Conservation (phyloP, 2,797 vertebrate species). For the Thunnus albacares region DNA sequence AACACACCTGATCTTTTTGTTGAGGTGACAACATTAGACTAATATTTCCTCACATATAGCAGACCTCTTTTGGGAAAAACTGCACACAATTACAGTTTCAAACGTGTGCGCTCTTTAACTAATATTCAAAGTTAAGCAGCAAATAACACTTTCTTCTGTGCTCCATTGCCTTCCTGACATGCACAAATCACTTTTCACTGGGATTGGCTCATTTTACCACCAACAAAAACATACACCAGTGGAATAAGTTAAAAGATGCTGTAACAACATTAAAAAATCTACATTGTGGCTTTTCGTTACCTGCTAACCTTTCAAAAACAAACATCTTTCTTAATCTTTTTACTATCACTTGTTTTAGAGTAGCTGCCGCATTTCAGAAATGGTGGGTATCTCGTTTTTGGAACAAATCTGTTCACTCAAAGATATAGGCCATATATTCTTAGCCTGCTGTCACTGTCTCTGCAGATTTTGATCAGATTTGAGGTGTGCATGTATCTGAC, state of each 20-base stretch:
- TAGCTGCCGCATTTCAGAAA: conserved; percentile 15
- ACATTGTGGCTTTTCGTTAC: background rate
- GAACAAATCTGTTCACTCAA: conserved; percentile 50
- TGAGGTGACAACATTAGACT: background rate
- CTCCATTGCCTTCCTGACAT: background rate
- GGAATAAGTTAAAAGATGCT: too few species aligned
- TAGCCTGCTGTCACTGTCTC: conserved; percentile 51
- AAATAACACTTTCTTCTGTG: background rate
- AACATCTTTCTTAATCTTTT: background rate
- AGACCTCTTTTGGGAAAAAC: background rate
- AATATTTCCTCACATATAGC: background rate
- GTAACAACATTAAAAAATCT: background rate
- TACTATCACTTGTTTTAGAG: background rate
- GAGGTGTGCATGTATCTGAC: conserved; percentile 18
- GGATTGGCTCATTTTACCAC: too few species aligned
- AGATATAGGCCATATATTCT: conserved; percentile 63
- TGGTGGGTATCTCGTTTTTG: conserved; percentile 31
- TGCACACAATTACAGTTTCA: background rate
- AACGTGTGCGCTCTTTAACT: background rate
- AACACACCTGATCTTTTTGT: background rate
- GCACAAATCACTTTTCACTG: background rate
- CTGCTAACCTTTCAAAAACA: background rate
- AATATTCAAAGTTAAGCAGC: background rate
- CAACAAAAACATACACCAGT: too few species aligned
- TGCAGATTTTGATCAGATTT: conserved; percentile 53